These are phyloP conservation scores for Chaenodraco wilsoni DNA, from an alignment of 2,797 vertebrate species.

Conservation along the genomic window DNA sequence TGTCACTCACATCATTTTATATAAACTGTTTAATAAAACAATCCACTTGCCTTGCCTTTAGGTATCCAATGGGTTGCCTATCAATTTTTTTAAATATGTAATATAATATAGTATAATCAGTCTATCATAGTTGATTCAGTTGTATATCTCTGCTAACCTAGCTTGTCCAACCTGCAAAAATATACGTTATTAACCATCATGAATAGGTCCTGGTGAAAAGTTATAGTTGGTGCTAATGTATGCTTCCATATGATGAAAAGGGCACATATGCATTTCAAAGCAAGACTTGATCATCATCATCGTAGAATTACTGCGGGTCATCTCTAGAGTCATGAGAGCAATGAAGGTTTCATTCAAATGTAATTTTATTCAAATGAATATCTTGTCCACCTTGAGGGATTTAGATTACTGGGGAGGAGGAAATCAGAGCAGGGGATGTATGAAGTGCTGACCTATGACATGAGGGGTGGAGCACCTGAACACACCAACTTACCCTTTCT, in stretches of 20 bases:
- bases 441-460: constrained; percentile 52
- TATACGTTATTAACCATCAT: background rate
- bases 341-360: constrained; percentile 67
- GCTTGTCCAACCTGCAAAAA: background rate
- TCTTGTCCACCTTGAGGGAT: constrained; percentile 26
- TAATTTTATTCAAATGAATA: constrained; percentile 63
- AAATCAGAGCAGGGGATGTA: constrained; percentile 45
- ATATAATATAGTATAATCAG: no score
- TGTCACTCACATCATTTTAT: background rate
- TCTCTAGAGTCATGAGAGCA: constrained; percentile 52
- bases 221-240: background rate
- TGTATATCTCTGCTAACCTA: background rate
- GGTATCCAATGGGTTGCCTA: background rate
- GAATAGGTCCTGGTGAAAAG: background rate
- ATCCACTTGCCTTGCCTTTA: background rate
- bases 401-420: constrained; percentile 32
- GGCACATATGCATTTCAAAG: constrained; percentile 31
- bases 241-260: background rate
- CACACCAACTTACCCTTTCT: background rate
- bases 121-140: background rate
- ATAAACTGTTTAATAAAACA: no score
- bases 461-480: constrained; percentile 1
- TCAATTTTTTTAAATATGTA: no score
- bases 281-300: constrained; percentile 16
- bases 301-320: constrained; percentile 40